Conservation (phyloP, 2,113 vertebrate species). For the Colistium nudipinnis region DNA sequence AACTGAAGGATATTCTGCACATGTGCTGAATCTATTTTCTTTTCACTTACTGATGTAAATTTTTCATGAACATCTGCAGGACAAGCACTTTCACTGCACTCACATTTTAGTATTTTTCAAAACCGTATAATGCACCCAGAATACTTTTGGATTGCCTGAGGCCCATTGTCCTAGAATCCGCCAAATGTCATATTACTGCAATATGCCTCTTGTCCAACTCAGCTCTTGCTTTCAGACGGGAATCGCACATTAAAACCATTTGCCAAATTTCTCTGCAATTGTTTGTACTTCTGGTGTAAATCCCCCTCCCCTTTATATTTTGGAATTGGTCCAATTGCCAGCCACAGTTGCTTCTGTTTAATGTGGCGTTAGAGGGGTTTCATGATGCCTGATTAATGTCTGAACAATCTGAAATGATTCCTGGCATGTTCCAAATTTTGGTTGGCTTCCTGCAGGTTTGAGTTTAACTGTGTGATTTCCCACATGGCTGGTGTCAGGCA, state of each 20-base stretch:
- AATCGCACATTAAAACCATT: not conserved
- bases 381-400: too few relatives aligned
- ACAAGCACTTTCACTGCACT: not conserved
- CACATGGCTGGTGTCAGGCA: not conserved
- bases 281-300: not conserved
- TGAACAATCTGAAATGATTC: not conserved
- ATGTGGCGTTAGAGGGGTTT: not conserved
- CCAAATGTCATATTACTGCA: not conserved
- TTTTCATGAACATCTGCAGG: not conserved
- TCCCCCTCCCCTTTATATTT: too few relatives aligned
- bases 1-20: not conserved
- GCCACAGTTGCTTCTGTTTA: not conserved
- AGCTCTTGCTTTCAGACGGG: too few relatives aligned
- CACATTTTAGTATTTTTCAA: not conserved
- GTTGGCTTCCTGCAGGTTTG: not conserved
- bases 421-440: not conserved
- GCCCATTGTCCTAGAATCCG: not conserved
- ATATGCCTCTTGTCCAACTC: not conserved
- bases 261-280: not conserved
- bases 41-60: not conserved
- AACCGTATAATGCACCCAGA: not conserved
- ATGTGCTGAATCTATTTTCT: not conserved
- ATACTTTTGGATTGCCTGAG: not conserved
- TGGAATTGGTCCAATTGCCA: not conserved
- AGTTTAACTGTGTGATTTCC: not conserved